phyloP scores from a whole-genome alignment of 2,113 vertebrate species.

The Cyanoramphus novaezelandiae region DNA sequence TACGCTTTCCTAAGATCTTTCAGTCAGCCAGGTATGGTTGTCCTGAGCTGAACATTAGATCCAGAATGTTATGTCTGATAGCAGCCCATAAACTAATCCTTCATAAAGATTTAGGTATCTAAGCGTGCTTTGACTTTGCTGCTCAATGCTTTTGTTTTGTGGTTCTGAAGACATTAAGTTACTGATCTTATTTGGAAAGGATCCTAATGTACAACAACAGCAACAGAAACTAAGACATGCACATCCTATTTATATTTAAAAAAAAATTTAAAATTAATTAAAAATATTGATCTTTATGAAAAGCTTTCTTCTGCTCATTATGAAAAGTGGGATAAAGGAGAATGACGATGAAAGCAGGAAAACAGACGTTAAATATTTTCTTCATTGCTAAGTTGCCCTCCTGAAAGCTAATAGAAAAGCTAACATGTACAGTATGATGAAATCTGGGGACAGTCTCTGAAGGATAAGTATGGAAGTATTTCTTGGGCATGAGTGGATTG shows the following conservation, averaged over 20 bases:
- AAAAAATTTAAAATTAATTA: neutral
- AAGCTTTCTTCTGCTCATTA: rapidly evolving
- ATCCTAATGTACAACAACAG: neutral
- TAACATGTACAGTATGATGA: neutral
- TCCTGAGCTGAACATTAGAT: neutral
- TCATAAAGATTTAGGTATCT: neutral
- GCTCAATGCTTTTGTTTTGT: neutral
- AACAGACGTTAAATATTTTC: neutral
- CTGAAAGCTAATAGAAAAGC: neutral
- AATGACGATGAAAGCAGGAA: neutral
- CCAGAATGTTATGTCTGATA: neutral
- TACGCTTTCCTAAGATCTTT: neutral
- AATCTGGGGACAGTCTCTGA: neutral
- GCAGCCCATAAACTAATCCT: neutral
- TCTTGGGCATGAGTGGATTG: rapidly evolving
- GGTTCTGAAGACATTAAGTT: neutral
- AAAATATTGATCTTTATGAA: neutral
- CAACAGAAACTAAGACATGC: rapidly evolving
- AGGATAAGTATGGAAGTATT: neutral
- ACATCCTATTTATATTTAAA: neutral
- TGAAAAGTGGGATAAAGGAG: neutral
- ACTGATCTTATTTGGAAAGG: neutral
- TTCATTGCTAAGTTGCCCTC: neutral
- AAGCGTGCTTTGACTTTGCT: neutral
- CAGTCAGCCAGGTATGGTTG: neutral